Evolutionary conservation across 2,113 vertebrate species (phyloP).

Genomic region (Acanthochromis polyacanthus): DNA sequence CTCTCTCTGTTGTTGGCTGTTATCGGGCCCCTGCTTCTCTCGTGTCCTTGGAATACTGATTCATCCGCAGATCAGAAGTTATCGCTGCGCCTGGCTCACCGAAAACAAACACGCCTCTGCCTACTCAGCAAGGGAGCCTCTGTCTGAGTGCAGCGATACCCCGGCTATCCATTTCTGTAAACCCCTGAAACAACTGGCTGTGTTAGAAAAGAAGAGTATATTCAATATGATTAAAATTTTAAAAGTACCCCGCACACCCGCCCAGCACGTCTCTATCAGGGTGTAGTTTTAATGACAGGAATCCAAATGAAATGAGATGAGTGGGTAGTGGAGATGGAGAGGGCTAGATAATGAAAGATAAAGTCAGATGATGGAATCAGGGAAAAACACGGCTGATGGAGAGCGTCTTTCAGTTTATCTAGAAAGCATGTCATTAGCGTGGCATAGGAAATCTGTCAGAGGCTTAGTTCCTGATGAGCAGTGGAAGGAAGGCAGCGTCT

Average conservation of each 20-base stretch:
- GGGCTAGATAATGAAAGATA: constrained; percentile 50
- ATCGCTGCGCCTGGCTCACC: constrained; percentile 2
- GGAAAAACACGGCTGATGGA: constrained; percentile 37
- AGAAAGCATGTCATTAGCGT: constrained; percentile 25
- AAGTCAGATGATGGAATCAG: constrained; percentile 54
- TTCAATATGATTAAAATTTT: constrained; percentile 3
- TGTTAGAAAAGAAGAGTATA: constrained; percentile 5
- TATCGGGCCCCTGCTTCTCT: constrained; percentile 29
- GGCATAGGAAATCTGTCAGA: constrained; percentile 46
- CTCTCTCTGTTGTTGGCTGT: constrained; percentile 37
- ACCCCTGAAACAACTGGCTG: constrained; percentile 1
- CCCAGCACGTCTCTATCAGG: background rate
- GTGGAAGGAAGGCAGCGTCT: constrained; percentile 27
- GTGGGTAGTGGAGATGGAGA: constrained; percentile 37
- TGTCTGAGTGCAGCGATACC: constrained; percentile 9
- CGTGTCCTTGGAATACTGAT: constrained; percentile 68
- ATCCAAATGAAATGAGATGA: constrained; percentile 55
- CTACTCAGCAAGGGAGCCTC: constrained; percentile 28
- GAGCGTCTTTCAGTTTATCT: constrained; percentile 38
- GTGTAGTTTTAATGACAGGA: constrained; percentile 48
- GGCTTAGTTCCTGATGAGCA: constrained; percentile 27
- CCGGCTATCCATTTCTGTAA: constrained; percentile 17
- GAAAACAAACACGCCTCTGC: constrained; percentile 44
- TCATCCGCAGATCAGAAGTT: constrained; percentile 52
- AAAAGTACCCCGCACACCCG: background rate